Evolutionary conservation across 2,888 invertebrate species (phyloP).

Genomic region (Apotomis betuletana): DNA sequence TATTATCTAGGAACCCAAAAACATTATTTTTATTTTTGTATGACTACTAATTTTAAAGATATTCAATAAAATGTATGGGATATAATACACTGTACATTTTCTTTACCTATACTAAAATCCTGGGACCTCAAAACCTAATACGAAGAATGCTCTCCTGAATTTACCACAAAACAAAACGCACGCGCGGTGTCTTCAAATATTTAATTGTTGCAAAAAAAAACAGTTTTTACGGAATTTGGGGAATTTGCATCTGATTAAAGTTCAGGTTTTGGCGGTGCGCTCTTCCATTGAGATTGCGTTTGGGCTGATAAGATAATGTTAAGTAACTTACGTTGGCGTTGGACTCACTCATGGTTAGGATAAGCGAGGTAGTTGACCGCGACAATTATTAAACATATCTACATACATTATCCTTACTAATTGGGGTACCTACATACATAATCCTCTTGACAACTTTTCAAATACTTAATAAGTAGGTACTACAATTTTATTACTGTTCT

Average conservation of each 20-base stretch:
- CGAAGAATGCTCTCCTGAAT: not conserved
- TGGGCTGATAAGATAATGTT: conserved; percentile 27
- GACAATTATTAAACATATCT: not conserved
- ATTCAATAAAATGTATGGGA: too few species aligned
- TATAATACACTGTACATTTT: too few species aligned
- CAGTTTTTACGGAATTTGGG: conserved; percentile 28
- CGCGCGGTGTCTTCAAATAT: conserved; percentile 31
- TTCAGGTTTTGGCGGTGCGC: conserved; percentile 19
- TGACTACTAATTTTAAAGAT: too few species aligned
- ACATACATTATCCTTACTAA: too few species aligned
- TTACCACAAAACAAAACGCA: conserved; percentile 10
- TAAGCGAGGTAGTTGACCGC: conserved; percentile 8
- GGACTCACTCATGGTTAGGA: not conserved
- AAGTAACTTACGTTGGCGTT: conserved; percentile 2
- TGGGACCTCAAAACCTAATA: too few species aligned
- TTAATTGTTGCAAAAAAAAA: conserved; percentile 26
- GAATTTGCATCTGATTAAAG: conserved; percentile 39
- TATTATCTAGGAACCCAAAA: too few species aligned
- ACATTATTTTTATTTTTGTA: too few species aligned
- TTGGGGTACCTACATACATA: too few species aligned
- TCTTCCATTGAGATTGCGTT: conserved; percentile 26
- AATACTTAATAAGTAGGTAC: too few species aligned
- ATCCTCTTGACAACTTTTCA: too few species aligned
- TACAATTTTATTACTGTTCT: too few species aligned
- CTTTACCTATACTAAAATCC: too few species aligned